Percentiles rank a stretch among this genome's conserved stretches.
Conservation (phyloP, 1,140 invertebrate genomes). For the Ips typographus region DNA sequence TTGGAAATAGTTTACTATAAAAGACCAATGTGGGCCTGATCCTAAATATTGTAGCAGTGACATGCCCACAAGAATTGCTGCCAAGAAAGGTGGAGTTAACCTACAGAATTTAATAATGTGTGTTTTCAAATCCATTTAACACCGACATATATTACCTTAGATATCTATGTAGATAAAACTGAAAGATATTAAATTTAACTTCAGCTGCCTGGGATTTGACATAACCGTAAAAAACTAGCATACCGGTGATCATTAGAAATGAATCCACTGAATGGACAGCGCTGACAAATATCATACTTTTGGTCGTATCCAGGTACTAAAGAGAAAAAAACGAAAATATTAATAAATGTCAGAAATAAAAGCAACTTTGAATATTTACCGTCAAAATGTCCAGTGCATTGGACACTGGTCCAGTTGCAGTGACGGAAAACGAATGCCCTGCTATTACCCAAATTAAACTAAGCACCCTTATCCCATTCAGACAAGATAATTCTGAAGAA, state of each 20-base stretch:
- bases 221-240: constrained; percentile 59
- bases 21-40: constrained; percentile 56
- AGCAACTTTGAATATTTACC: constrained; percentile 15
- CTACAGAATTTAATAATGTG: constrained; percentile 44
- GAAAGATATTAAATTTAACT: constrained; percentile 42
- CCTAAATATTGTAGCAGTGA: constrained; percentile 58
- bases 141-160: constrained; percentile 26
- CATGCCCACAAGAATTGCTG: constrained; percentile 58
- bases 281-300: constrained; percentile 50
- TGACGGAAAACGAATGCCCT: constrained; percentile 49
- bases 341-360: background rate
- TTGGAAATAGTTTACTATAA: constrained; percentile 47
- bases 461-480: constrained; percentile 58
- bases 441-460: constrained; percentile 59
- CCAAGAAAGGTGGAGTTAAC: constrained; percentile 62
- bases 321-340: constrained; percentile 21
- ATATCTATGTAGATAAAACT: constrained; percentile 42
- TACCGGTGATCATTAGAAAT: constrained; percentile 59
- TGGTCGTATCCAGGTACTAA: constrained; percentile 48
- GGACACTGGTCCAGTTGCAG: constrained; percentile 29
- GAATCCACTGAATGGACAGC: constrained; percentile 58
- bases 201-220: constrained; percentile 55
- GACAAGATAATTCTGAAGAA: constrained; percentile 50
- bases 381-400: constrained; percentile 33
- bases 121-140: background rate